Evolutionary conservation across 2,888 invertebrate species (phyloP).

Genomic region (Chromoteleia sp.): DNA sequence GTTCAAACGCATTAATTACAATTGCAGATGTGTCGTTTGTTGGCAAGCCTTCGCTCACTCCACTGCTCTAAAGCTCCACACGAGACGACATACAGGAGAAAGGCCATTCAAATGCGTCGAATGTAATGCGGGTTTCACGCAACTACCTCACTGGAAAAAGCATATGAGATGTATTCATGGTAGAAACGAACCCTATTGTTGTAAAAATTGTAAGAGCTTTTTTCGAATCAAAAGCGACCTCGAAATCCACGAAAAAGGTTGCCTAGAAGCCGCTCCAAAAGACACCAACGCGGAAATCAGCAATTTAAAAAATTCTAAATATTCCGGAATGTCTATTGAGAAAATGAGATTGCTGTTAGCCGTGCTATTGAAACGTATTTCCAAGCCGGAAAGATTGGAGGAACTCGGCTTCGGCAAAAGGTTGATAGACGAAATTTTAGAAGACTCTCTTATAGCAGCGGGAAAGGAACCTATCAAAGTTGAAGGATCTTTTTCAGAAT

Average conservation of each 20-base stretch:
- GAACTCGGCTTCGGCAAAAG: constrained; percentile 91
- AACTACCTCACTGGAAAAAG: constrained; percentile 94
- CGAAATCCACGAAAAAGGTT: constrained; percentile 87
- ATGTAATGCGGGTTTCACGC: constrained; percentile 90
- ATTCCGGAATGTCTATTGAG: constrained; percentile 88
- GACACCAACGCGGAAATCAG: constrained; percentile 61
- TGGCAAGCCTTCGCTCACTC: constrained; percentile 93
- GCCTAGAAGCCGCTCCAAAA: constrained; percentile 71
- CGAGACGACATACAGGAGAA: constrained; percentile 93
- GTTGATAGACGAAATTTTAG: constrained; percentile 92
- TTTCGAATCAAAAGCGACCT: constrained; percentile 91
- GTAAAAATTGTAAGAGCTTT: constrained; percentile 89
- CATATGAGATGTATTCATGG: constrained; percentile 95
- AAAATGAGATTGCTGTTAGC: constrained; percentile 92
- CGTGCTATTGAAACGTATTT: constrained; percentile 92
- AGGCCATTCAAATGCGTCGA: constrained; percentile 91
- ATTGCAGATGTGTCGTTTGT: constrained; percentile 90
- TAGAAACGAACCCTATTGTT: constrained; percentile 91
- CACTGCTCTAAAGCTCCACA: constrained; percentile 93
- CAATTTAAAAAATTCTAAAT: constrained; percentile 80
- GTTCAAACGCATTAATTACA: constrained; percentile 29
- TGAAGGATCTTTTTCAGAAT: constrained; percentile 86
- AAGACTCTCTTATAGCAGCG: constrained; percentile 91
- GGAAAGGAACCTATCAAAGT: constrained; percentile 89
- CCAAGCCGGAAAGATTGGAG: constrained; percentile 91